Conservation (phyloP, 1,140 invertebrate genomes). For the Scaptomyza hsui region DNA sequence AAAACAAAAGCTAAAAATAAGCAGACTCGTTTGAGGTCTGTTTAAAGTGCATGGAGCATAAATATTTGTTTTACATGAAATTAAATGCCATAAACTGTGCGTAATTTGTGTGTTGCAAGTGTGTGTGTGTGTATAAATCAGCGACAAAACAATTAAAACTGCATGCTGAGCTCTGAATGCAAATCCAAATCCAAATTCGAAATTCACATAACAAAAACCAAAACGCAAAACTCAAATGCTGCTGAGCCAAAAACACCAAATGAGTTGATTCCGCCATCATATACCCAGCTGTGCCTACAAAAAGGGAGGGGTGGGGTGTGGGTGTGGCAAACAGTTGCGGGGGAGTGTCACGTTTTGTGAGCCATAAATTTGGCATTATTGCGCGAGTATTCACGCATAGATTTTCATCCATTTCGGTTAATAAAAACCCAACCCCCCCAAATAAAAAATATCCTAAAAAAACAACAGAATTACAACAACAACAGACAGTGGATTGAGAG, state of each 20-base stretch:
- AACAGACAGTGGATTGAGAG: slow-evolving; percentile 5
- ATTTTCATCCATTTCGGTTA: slow-evolving; percentile 77
- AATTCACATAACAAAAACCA: slow-evolving; percentile 27
- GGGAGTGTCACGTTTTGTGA: slow-evolving; percentile 68
- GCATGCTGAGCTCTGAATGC: slow-evolving; percentile 58
- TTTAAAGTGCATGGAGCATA: slow-evolving; percentile 45
- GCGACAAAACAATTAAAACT: slow-evolving; percentile 75
- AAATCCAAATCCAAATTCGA: slow-evolving; percentile 20
- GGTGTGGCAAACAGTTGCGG: slow-evolving; percentile 10
- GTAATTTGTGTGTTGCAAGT: slow-evolving; percentile 24
- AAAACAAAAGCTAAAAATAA: slow-evolving; percentile 6
- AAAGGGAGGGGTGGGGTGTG: background rate
- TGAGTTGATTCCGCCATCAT: slow-evolving; percentile 69
- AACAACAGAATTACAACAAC: slow-evolving; percentile 7
- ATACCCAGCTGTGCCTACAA: background rate
- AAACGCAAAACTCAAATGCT: background rate
- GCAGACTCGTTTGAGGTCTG: slow-evolving; percentile 17
- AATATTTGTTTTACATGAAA: slow-evolving; percentile 41
- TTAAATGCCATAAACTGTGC: slow-evolving; percentile 71
- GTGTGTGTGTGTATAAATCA: slow-evolving; percentile 46
- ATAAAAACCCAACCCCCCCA: slow-evolving; percentile 70
- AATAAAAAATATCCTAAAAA: too few relatives aligned
- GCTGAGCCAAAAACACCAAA: slow-evolving; percentile 36
- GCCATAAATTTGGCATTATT: slow-evolving; percentile 79
- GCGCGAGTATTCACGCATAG: slow-evolving; percentile 72